Evolutionary conservation across 2,113 vertebrate genomes (phyloP).

Genomic region (Myxocyprinus asiaticus): DNA sequence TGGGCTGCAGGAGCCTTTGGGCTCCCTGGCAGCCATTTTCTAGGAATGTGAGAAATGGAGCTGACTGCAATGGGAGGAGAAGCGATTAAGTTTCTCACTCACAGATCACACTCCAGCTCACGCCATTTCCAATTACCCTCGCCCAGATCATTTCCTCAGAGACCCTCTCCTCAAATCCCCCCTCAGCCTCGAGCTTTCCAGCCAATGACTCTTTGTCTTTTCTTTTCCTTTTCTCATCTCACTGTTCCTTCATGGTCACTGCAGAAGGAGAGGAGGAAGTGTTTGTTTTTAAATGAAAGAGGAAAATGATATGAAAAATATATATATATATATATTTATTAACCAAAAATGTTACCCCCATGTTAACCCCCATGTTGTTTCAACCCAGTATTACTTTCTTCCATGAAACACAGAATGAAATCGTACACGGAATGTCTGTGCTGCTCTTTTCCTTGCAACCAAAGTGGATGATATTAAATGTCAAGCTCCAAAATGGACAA

Average conservation of each 20-base stretch:
- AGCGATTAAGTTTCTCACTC: constrained; percentile 50
- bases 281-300: neutral
- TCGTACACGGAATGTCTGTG: too few species aligned
- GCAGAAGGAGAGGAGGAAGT: neutral
- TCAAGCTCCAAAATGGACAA: too few species aligned
- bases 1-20: constrained; percentile 31
- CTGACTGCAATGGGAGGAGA: constrained; percentile 49
- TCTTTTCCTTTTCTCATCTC: neutral
- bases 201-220: constrained; percentile 1
- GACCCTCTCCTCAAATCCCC: constrained; percentile 44
- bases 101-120: constrained; percentile 45
- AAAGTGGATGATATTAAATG: too few species aligned
- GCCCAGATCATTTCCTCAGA: constrained; percentile 48
- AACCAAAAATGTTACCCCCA: too few species aligned
- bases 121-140: constrained; percentile 45
- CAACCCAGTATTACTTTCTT: too few species aligned
- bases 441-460: too few species aligned
- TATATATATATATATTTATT: too few species aligned
- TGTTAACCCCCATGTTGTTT: too few species aligned
- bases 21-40: constrained; percentile 55
- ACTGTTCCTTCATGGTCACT: neutral
- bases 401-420: too few species aligned
- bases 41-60: constrained; percentile 46
- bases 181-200: constrained; percentile 37
- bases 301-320: too few species aligned